phyloP scores from a whole-genome alignment of 1,140 invertebrate species.

The Listronotus oregonensis region DNA sequence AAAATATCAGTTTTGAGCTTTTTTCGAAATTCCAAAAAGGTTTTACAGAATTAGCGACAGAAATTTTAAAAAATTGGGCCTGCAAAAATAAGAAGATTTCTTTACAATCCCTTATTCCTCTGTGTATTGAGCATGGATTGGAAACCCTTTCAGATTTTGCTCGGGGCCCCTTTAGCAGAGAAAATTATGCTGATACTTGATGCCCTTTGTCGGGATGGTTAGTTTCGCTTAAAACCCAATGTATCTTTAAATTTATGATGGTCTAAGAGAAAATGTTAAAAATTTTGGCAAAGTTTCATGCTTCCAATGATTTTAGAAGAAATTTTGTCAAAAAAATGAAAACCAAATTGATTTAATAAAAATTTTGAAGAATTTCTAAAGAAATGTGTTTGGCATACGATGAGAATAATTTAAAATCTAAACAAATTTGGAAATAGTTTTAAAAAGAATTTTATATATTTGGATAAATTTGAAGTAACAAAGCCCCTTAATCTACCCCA shows the following conservation, averaged over 20 bases:
- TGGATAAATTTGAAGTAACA: too few relatives aligned
- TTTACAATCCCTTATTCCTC: slow-evolving; percentile 10
- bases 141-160: slow-evolving; percentile 18
- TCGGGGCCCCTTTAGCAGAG: slow-evolving; percentile 14
- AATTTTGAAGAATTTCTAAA: slow-evolving; percentile 4
- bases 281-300: slow-evolving; percentile 23
- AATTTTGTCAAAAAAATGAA: slow-evolving; percentile 7
- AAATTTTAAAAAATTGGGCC: not conserved
- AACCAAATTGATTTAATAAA: not conserved
- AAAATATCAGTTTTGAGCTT: not conserved
- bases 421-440: too few relatives aligned
- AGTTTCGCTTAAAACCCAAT: slow-evolving; percentile 5
- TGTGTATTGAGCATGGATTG: slow-evolving; percentile 5
- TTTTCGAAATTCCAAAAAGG: slow-evolving; percentile 16
- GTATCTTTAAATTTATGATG: slow-evolving; percentile 3
- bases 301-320: slow-evolving; percentile 20
- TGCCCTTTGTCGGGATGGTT: slow-evolving; percentile 6
- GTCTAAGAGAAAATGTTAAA: not conserved
- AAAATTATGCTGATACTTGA: slow-evolving; percentile 11
- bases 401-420: not conserved
- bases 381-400: not conserved
- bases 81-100: slow-evolving; percentile 25
- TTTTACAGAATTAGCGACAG: not conserved
- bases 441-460: too few relatives aligned
- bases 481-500: too few relatives aligned